Conservation (phyloP, 2,113 vertebrate genomes). For the Calidris pygmaea region DNA sequence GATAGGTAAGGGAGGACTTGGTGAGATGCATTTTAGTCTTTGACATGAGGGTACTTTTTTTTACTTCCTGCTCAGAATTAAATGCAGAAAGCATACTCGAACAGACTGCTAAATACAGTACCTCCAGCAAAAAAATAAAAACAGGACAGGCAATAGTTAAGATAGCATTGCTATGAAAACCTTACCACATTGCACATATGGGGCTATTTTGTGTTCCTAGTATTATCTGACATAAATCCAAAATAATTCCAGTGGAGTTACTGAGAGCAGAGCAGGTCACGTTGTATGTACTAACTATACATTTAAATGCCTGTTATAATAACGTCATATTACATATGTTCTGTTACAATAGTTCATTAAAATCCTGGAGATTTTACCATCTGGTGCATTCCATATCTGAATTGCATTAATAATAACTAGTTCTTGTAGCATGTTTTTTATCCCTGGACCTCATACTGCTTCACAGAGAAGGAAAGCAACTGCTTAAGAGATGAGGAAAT, state of each 20-base stretch:
- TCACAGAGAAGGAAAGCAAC: conserved; percentile 20
- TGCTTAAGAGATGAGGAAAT: neutral
- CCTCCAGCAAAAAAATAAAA: neutral
- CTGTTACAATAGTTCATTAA: conserved; percentile 70
- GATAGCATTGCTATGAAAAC: conserved; percentile 42
- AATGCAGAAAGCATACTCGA: neutral
- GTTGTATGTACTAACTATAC: conserved; percentile 67
- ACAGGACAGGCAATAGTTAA: conserved; percentile 64
- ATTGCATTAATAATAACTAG: conserved; percentile 62
- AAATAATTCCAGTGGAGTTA: conserved; percentile 64
- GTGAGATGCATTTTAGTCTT: neutral
- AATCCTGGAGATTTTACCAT: conserved; percentile 67
- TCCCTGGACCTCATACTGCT: conserved; percentile 40
- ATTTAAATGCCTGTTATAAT: conserved; percentile 68
- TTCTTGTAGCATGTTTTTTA: conserved; percentile 46
- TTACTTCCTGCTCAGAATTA: neutral
- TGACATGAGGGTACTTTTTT: neutral
- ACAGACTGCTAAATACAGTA: neutral
- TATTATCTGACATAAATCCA: conserved; percentile 70
- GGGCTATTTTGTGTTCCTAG: conserved; percentile 66
- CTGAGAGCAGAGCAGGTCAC: conserved; percentile 53
- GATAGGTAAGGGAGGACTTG: neutral
- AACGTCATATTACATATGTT: conserved; percentile 71
- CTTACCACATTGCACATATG: conserved; percentile 58
- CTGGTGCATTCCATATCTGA: conserved; percentile 61